Evolutionary conservation across 2,888 invertebrate species (phyloP).

Genomic region (Ligdia adustata): DNA sequence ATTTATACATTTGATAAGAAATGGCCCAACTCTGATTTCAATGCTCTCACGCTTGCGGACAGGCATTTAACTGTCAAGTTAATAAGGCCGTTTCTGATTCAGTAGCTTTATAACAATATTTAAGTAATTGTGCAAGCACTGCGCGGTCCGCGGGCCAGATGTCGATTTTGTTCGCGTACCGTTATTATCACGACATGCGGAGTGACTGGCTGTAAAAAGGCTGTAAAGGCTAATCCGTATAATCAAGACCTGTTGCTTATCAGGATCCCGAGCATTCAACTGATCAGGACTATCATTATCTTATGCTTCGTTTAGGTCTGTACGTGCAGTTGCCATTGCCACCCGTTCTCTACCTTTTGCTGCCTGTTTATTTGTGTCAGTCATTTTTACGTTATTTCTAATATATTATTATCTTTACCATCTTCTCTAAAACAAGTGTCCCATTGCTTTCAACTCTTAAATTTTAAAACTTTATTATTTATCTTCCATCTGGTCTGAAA

Average conservation of each 20-base stretch:
- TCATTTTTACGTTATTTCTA: too few species aligned
- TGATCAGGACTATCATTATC: constrained; percentile 41
- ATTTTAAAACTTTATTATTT: too few species aligned
- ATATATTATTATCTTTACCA: too few species aligned
- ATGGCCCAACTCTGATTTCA: too few species aligned
- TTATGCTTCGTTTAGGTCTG: constrained; percentile 32
- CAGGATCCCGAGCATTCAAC: constrained; percentile 39
- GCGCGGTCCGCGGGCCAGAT: constrained; percentile 64
- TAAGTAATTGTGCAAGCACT: constrained; percentile 56
- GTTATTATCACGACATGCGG: constrained; percentile 56
- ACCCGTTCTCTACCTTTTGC: not conserved
- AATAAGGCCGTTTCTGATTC: constrained; percentile 58
- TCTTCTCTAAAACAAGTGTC: too few species aligned
- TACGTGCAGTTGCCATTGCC: too few species aligned
- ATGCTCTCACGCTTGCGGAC: constrained; percentile 52
- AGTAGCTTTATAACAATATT: constrained; percentile 72
- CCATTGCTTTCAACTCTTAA: too few species aligned
- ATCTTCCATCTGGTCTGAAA: too few species aligned
- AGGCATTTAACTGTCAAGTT: constrained; percentile 49
- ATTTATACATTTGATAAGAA: too few species aligned
- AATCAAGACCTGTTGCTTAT: constrained; percentile 57
- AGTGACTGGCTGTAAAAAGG: constrained; percentile 35
- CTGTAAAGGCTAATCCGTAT: constrained; percentile 53
- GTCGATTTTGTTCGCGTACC: constrained; percentile 55
- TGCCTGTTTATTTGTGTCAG: too few species aligned